Evolutionary conservation across 2,888 invertebrate genomes (phyloP).

Genomic region (Halocaridina rubra): DNA sequence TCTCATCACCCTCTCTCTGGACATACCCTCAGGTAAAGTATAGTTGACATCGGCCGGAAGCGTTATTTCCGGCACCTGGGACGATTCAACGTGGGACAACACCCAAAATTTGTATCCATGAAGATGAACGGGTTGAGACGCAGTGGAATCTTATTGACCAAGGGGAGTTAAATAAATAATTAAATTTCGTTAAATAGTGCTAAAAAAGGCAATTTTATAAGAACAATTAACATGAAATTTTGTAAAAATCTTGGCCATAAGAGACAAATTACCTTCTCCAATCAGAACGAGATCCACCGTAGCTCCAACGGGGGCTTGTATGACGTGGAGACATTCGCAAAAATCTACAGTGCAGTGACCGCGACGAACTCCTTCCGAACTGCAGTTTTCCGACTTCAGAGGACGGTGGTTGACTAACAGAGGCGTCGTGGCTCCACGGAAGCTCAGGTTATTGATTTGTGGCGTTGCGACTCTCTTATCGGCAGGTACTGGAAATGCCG

Average conservation of each 20-base stretch:
- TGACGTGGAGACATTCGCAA: slow-evolving; percentile 86
- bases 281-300: slow-evolving; percentile 86
- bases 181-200: too few relatives aligned
- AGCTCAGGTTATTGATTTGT: slow-evolving; percentile 88
- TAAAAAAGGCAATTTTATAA: too few relatives aligned
- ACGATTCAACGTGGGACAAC: slow-evolving; percentile 76
- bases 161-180: too few relatives aligned
- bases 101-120: slow-evolving; percentile 88
- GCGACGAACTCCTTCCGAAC: slow-evolving; percentile 45
- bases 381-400: slow-evolving; percentile 42
- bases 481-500: too few relatives aligned
- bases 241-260: too few relatives aligned
- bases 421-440: slow-evolving; percentile 68
- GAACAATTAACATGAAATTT: too few relatives aligned
- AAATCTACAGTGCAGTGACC: slow-evolving; percentile 77
- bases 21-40: background rate
- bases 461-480: slow-evolving; percentile 74
- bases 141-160: too few relatives aligned
- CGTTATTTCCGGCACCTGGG: background rate
- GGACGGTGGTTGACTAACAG: slow-evolving; percentile 40
- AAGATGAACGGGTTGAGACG: slow-evolving; percentile 89
- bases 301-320: slow-evolving; percentile 81
- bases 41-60: background rate
- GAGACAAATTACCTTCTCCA: slow-evolving; percentile 80
- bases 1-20: slow-evolving; percentile 74